Evolutionary conservation across 2,888 invertebrate genomes (phyloP), one percentile per base, ranked within the genome.

Genomic region (Dusona sp.): DNA sequence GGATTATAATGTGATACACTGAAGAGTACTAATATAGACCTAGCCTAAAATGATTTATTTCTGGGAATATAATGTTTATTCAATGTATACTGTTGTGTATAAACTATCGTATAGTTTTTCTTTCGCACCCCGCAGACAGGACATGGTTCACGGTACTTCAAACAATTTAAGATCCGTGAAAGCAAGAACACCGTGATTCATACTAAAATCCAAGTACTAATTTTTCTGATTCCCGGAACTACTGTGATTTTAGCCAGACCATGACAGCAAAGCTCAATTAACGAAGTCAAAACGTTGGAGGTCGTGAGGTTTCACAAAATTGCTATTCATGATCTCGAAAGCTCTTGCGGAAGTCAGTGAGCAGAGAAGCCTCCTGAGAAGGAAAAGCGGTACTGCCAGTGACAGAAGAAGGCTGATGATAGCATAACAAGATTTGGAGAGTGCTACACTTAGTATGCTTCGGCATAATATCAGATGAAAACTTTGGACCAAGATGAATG

Each of bases 401-500:
- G 70, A 75, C 74, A 74, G 80, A 57, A 36, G 72, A 78, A 80
- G 36, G 51, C 73, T 83, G 29, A 67, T 73, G 54, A 73, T 67
- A 68, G 29, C 42, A 57, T 22, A 68, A 75, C 33, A 68, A 33
- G 11, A 16, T 33, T 61, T n/a, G 61, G 70, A 48, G 75, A 70
- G 78, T 81, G 42, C 54, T 81, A 51, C 65, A 81, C 77, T 81
- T 42, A 22, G 65, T 80, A 42, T 73, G 79, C 78, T 51, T 38
- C 84, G 74, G 84, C 77, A 86, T 89, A 87, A 87, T 89, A 88
- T 89, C 84, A 88, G 88, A 88, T 89, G 88, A 89, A 89, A 90
- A 90, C 78, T 90, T 89, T 88, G 68, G 88, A 87, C 80, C 87
- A 88, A 89, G 90, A 90, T 89, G 88, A 89, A 89, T 89, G 87